These are phyloP conservation scores for Apocrypta bakeri DNA, from an alignment of 1,140 invertebrate genomes.

Conservation along the genomic window DNA sequence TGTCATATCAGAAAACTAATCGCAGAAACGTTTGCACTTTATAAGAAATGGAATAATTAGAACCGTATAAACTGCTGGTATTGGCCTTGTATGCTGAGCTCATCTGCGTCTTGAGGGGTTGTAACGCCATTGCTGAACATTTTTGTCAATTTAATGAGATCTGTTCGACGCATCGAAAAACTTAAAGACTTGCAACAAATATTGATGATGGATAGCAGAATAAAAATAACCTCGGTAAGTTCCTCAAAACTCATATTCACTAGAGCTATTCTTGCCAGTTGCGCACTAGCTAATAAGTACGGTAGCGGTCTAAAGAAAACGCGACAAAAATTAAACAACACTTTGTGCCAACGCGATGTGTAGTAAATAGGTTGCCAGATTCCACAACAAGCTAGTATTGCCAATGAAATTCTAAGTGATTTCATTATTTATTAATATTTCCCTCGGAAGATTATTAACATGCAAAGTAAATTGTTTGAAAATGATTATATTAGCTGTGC, in stretches of 20 bases:
- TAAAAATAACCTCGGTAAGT: constrained; percentile 15
- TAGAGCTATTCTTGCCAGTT: neutral
- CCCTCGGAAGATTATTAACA: too few species aligned
- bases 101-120: neutral
- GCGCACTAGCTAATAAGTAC: constrained; percentile 21
- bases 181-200: constrained; percentile 26
- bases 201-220: constrained; percentile 12
- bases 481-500: too few species aligned
- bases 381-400: constrained; percentile 5
- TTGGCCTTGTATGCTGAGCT: neutral
- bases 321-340: neutral
- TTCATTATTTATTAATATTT: neutral
- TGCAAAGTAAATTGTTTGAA: too few species aligned
- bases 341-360: neutral
- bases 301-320: neutral
- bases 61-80: constrained; percentile 26
- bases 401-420: neutral
- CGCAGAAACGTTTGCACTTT: too few species aligned
- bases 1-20: too few species aligned
- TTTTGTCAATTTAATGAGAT: neutral
- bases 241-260: constrained; percentile 26
- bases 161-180: neutral
- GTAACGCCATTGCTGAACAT: neutral
- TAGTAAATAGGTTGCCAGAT: constrained; percentile 3
- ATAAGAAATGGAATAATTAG: neutral